Base-by-base conservation (phyloP, 2,888 invertebrate species). In the Cephonodes hylas region DNA sequence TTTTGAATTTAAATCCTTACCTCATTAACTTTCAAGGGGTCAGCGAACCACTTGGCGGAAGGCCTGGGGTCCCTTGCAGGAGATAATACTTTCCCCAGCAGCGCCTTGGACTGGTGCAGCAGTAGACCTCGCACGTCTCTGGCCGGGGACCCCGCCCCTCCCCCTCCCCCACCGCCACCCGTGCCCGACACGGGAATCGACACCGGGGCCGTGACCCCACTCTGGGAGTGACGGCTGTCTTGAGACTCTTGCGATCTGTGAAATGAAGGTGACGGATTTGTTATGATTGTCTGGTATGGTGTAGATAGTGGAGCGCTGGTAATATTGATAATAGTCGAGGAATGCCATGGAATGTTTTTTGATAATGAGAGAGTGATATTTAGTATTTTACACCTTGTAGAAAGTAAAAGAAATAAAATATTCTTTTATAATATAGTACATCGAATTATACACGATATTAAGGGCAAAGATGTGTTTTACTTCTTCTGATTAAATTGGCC, bases 21-120 rank as follows among this genome's bases (percentile, higher is more conserved):
- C 76, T 83, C 83, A 22, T 64, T 75, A 13, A 72, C 64, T 5
- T 77, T 74, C 0, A 77, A 57, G 0, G 80, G 74, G 6, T 85
- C 86, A 0, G 80, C 76, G 68, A 88, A 88, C 88, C 89, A 88
- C 69, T 84, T 84, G 44, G 89, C 80, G 0, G 77, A 80, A 13
- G 86, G 81, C 56, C 75, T 62, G 3, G 63, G 61, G 70, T 96
- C 96, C 82, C 94, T 95, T 0, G 95, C 93, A 0, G 96, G 96
- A 0, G 96, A 96, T 31, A 96, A 89, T 74, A 96, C 95, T 88
- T 96, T 96, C 58, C 94, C 96, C 67, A 96, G 85, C 73, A 96
- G 93, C 79, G 93, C 94, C 85, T 96, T 95, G 6, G 96, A 96
- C 69, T 95, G 94, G 10, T 94, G 93, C 74, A 95, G n/a, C 48